Evolutionary conservation across 2,797 vertebrate species (phyloP), one percentile per base, ranked within the genome.

Genomic region (Microctenopoma lineatum): DNA sequence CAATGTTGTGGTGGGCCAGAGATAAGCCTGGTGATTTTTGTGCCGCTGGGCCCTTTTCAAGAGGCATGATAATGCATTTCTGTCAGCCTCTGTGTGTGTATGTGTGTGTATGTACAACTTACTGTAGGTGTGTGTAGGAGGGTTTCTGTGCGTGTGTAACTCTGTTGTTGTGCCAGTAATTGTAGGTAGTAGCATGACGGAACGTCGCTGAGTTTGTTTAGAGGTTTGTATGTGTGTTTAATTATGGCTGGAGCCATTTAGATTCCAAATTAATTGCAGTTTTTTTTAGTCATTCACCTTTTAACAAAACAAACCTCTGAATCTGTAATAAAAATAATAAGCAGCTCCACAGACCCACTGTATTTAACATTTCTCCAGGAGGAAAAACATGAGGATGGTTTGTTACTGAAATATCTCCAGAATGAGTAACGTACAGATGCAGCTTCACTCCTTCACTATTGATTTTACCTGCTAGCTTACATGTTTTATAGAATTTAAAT

Each of bases 21-120:
- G 92, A 90, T 93, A 91, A 91, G 90, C 83, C 75, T 29, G 32
- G 64, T 76, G 63, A 68, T 83, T 89, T 75, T 78, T 88, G 64
- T 78, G 80, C 73, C 39, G 66, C 74, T 44, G 64, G 60, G 79
- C 45, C 68, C 59, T 90, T 82, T 87, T 84, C 74, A 72, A 70
- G 56, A 77, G 73, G 51, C 69, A 34, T 77, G 77, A 87, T 88
- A 79, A 87, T 87, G 65, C 59, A 58, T 67, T 83, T 77, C 77
- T 84, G 76, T 82, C 76, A 73, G 65, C 38, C 36, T 67, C 66
- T 51, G 27, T 57, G 0, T 61, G 1, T 21, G 21, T 21, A 2
- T 29, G n/a, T 59, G 38, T 67, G 39, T 62, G 25, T 53, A 14
- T 1, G 5, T 53, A n/a, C 36, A 42, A 36, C 15, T 2, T 7